Evolutionary conservation across 2,888 invertebrate species (phyloP).

Genomic region (Ligdia adustata): DNA sequence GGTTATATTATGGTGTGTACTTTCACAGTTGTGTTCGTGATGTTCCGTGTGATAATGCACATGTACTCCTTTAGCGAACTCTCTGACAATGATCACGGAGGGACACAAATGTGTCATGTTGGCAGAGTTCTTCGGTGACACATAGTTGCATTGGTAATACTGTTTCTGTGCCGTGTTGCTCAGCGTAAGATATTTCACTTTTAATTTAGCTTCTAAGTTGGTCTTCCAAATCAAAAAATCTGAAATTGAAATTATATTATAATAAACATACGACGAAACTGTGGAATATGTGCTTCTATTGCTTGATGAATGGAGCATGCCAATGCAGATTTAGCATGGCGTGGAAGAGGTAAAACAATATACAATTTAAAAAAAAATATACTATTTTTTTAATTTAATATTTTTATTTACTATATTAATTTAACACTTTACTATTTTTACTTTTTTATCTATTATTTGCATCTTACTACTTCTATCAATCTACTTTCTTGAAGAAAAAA

Average conservation of each 20-base stretch:
- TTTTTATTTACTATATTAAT: no score
- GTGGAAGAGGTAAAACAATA: no score
- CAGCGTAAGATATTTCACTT: constrained; percentile 41
- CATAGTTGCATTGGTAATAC: constrained; percentile 52
- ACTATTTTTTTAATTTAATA: no score
- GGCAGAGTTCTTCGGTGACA: constrained; percentile 16
- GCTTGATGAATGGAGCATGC: no score
- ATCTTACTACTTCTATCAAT: no score
- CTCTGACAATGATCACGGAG: constrained; percentile 47
- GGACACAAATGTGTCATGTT: constrained; percentile 51
- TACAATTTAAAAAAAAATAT: no score
- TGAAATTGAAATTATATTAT: constrained; percentile 46
- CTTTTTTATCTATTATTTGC: no score
- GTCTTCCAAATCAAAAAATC: constrained; percentile 60
- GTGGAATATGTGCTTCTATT: no score
- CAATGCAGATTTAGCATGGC: no score
- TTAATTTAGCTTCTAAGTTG: constrained; percentile 47
- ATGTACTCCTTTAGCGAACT: constrained; percentile 54
- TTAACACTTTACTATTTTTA: no score
- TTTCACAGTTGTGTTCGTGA: constrained; percentile 41
- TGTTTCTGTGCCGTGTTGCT: constrained; percentile 44
- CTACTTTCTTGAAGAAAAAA: no score
- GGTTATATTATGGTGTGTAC: background rate
- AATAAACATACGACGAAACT: no score
- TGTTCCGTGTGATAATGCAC: constrained; percentile 59